Conservation (phyloP, 2,113 vertebrate species). For the Orientallactaga bullata region DNA sequence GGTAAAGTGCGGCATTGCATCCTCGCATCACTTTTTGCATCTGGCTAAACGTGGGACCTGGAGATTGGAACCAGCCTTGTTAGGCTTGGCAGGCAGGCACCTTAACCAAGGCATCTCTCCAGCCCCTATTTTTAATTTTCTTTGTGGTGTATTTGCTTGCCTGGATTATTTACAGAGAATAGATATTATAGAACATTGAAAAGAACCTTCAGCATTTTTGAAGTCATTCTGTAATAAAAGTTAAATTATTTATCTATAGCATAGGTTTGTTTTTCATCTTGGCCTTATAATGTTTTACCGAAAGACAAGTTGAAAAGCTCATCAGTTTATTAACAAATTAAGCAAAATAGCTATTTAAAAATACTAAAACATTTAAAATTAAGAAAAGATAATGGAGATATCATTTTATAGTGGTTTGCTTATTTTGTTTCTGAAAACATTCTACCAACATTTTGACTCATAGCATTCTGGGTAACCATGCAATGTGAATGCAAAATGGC, state of each 20-base stretch:
- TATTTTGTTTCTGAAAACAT: slow-evolving; percentile 48
- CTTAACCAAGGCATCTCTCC: no score
- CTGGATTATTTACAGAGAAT: background rate
- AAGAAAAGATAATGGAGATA: slow-evolving; percentile 23
- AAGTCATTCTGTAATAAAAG: background rate
- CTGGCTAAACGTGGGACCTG: no score
- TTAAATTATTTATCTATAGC: background rate
- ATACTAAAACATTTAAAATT: slow-evolving; percentile 10
- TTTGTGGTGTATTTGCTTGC: slow-evolving; percentile 27
- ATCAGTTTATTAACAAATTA: background rate
- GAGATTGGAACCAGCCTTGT: no score
- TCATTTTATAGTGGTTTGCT: slow-evolving; percentile 26
- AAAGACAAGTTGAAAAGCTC: slow-evolving; percentile 14
- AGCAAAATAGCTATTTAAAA: background rate
- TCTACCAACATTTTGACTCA: slow-evolving; percentile 2
- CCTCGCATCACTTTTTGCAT: no score
- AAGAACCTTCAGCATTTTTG: slow-evolving; percentile 40
- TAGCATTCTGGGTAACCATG: background rate
- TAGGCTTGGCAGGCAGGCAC: no score
- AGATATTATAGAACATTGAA: slow-evolving; percentile 14
- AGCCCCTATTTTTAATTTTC: background rate
- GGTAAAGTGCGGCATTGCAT: no score
- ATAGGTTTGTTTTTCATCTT: background rate
- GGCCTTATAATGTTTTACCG: slow-evolving; percentile 29
- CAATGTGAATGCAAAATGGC: background rate